phyloP scores from a whole-genome alignment of 2,113 vertebrate genomes.

The Salvelinus fontinalis region DNA sequence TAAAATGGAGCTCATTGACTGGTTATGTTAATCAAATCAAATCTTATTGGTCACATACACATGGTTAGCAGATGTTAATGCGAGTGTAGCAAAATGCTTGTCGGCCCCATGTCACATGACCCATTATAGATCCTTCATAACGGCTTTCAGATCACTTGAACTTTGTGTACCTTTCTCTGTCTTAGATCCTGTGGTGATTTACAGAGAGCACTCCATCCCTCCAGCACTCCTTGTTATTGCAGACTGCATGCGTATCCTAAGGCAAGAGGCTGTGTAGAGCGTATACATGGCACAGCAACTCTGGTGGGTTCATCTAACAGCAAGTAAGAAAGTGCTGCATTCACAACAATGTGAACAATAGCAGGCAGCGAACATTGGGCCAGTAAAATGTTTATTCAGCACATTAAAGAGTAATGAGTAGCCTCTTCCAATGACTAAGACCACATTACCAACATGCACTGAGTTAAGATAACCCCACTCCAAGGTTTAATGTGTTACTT shows the following conservation, averaged over 20 bases:
- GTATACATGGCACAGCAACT: conserved; percentile 20
- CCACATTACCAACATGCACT: conserved; percentile 67
- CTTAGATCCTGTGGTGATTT: neutral
- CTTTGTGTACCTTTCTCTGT: neutral
- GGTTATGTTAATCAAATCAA: neutral
- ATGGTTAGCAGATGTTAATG: too few species aligned
- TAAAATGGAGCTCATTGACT: too few species aligned
- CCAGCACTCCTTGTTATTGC: conserved; percentile 40
- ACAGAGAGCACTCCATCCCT: neutral
- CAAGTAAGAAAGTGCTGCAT: conserved; percentile 67
- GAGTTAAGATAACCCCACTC: conserved; percentile 57
- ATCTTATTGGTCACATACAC: too few species aligned
- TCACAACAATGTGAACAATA: conserved; percentile 76
- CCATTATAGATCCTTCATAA: neutral
- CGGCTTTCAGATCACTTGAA: too few species aligned
- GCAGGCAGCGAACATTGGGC: conserved; percentile 47
- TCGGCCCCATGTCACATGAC: neutral
- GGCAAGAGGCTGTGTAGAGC: conserved; percentile 18
- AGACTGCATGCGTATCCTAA: conserved; percentile 32
- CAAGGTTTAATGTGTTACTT: conserved; percentile 70
- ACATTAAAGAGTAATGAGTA: conserved; percentile 75
- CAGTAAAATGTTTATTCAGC: conserved; percentile 76
- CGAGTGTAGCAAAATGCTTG: too few species aligned
- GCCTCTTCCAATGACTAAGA: conserved; percentile 67
- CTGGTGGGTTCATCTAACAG: conserved; percentile 54